Conservation (phyloP, 2,797 vertebrate species). For the Heliangelus exortis region DNA sequence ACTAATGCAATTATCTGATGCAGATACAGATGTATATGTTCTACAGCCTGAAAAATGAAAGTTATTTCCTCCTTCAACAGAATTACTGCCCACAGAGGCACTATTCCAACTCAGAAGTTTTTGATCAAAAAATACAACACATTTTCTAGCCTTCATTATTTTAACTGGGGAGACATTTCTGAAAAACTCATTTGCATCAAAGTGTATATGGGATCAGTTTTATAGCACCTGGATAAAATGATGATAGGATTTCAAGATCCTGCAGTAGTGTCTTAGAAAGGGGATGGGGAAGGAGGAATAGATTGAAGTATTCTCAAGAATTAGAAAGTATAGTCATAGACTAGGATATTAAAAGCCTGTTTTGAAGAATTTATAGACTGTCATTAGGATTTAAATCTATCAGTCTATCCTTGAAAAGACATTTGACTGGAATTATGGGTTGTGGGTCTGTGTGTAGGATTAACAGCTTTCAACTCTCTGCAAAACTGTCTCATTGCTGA, state of each 20-base stretch:
- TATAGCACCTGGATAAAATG: background rate
- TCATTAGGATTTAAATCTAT: slow-evolving; percentile 4
- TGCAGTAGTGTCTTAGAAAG: background rate
- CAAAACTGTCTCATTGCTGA: background rate
- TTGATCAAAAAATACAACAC: background rate
- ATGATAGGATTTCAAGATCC: slow-evolving; percentile 7
- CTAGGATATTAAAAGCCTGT: background rate
- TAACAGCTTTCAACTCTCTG: background rate
- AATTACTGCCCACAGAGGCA: background rate
- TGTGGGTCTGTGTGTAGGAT: background rate
- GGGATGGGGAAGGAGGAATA: background rate
- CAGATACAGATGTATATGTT: accelerated
- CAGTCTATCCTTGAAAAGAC: slow-evolving; percentile 5
- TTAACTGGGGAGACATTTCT: background rate
- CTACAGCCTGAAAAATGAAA: background rate
- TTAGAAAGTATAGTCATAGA: background rate
- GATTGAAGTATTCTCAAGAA: background rate
- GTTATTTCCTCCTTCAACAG: background rate
- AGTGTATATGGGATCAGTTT: background rate
- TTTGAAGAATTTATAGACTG: slow-evolving; percentile 20
- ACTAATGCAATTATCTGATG: background rate
- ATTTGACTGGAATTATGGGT: slow-evolving; percentile 4
- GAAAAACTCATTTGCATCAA: background rate
- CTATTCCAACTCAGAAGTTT: background rate
- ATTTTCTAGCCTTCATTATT: background rate